Percentiles rank a stretch among this genome's conserved stretches.
Evolutionary conservation across 2,888 invertebrate species (phyloP).

Genomic region (Callosobruchus maculatus): DNA sequence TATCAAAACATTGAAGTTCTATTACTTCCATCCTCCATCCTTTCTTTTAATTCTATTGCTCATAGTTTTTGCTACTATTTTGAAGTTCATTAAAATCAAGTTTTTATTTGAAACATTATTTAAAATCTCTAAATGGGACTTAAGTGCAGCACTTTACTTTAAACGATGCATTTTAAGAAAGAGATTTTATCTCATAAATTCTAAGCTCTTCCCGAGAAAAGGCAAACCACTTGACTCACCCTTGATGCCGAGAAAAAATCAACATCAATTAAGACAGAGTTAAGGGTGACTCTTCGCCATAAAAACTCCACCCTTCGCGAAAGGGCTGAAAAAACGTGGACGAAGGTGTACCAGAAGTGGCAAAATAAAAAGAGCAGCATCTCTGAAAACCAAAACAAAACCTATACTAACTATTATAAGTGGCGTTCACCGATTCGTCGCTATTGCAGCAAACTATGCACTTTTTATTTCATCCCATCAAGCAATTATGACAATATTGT

Average conservation of each 20-base stretch:
- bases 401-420: no score
- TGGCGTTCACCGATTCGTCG: no score
- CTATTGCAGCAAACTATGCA: no score
- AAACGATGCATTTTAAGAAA: not conserved
- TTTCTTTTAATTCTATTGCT: no score
- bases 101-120: not conserved
- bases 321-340: not conserved
- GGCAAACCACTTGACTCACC: not conserved
- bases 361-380: not conserved
- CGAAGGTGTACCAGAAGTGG: not conserved
- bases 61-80: no score
- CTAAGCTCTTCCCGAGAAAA: not conserved
- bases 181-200: not conserved
- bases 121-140: not conserved
- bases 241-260: not conserved
- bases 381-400: no score
- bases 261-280: not conserved
- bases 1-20: no score
- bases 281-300: not conserved
- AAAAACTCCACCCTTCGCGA: not conserved
- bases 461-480: no score
- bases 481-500: no score
- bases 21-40: no score
- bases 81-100: no score
- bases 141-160: not conserved